phyloP scores from a whole-genome alignment of 2,797 vertebrate genomes.

The Falco biarmicus region DNA sequence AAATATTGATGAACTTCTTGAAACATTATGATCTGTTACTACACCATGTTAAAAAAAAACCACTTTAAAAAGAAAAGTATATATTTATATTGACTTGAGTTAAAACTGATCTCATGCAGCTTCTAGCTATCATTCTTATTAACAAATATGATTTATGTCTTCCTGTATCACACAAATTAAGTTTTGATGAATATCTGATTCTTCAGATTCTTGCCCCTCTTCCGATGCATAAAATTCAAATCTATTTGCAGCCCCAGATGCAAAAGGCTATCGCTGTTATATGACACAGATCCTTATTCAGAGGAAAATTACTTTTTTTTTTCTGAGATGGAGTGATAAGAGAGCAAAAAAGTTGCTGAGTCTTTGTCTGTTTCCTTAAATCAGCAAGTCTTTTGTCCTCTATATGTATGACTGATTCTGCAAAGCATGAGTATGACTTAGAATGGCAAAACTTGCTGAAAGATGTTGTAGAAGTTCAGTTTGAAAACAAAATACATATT shows the following conservation, averaged over 20 bases:
- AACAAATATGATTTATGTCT: not conserved
- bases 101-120: not conserved
- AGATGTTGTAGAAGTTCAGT: not conserved
- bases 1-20: not conserved
- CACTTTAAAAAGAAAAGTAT: not conserved
- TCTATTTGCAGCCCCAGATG: not conserved
- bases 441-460: not conserved
- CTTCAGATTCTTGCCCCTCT: not conserved
- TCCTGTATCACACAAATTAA: not conserved
- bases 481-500: conserved; percentile 10
- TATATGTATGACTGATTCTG: not conserved
- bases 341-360: not conserved
- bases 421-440: not conserved
- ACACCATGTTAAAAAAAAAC: not conserved
- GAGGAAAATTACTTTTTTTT: not conserved
- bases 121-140: not conserved
- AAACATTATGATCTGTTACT: not conserved
- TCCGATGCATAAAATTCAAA: not conserved
- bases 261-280: not conserved
- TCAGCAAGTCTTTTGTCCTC: not conserved
- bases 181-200: not conserved
- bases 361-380: not conserved
- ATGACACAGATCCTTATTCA: not conserved
- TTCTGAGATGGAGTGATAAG: not conserved
- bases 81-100: not conserved